Evolutionary conservation across 2,797 vertebrate genomes (phyloP), one percentile per base, ranked within the genome.

Genomic region (Gastrophryne carolinensis): DNA sequence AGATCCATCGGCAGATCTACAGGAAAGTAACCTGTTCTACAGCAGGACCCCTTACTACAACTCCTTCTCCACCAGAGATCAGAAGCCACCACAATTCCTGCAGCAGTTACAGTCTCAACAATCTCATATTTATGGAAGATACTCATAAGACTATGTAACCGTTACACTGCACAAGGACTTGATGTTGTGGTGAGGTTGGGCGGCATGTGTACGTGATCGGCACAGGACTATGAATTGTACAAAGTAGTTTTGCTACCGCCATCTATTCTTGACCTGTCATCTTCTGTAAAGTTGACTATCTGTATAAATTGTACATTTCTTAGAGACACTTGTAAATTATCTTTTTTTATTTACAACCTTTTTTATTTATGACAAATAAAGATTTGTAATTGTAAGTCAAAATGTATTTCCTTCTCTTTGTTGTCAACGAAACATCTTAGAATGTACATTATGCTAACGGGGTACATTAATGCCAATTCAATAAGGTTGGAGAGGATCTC

Each of bases 21-120:
- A 21, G 78, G 74, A 83, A 79, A 53, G 91, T 26, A 75, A 82
- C 23, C 29, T 90, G 74, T 92, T 87, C 78, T 89, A 92, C 58
- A 92, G 91, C 66, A 87, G 91, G 4, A 4, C 90, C 66, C 89
- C 95, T 66, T 98, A 96, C 79, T 97, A 97, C 84, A 94, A 91
- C 88, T 89, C 95, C 13, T 95, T 97, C 74, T 88, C 83, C 39
- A 89, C 82, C 58, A 71, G 89, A 49, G 90, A 89, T 4, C 63
- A 95, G 95, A 82, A 84, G 83, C 79, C 88, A 92, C 85, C 85
- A 90, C 70, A 94, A 94, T 75, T 96, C 96, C 86, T 97, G 95
- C 88, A 98, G 96, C 87, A 93, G 89, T 86, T 95, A 95, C 89
- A 95, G 93, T 0, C 94, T 96, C 69, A 98, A 95, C 89, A 96